These are phyloP conservation scores for Melanotaenia pygmaea DNA, from an alignment of 2,797 vertebrate genomes.

Conservation along the genomic window DNA sequence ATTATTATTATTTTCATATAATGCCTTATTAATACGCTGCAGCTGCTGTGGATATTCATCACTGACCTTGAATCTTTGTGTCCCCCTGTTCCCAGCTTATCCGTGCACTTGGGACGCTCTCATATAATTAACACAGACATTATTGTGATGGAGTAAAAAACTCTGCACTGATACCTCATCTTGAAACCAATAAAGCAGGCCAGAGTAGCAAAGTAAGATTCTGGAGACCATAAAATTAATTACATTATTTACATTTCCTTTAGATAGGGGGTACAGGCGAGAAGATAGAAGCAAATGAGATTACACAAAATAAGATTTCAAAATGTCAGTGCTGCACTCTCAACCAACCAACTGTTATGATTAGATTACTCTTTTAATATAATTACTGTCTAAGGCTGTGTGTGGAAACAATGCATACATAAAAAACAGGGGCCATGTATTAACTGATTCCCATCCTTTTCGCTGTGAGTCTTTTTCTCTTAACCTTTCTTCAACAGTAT, in stretches of 20 bases:
- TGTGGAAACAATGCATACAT: slow-evolving; percentile 85
- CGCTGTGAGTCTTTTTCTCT: slow-evolving; percentile 74
- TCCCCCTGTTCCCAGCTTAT: slow-evolving; percentile 79
- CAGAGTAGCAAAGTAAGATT: slow-evolving; percentile 72
- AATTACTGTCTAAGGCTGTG: slow-evolving; percentile 84
- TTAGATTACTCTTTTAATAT: slow-evolving; percentile 87
- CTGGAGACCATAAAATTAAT: slow-evolving; percentile 79
- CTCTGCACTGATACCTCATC: slow-evolving; percentile 69
- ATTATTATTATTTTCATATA: slow-evolving; percentile 76
- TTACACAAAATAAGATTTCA: slow-evolving; percentile 81
- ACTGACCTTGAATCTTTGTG: slow-evolving; percentile 82
- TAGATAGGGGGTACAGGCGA: slow-evolving; percentile 72
- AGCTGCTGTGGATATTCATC: slow-evolving; percentile 80
- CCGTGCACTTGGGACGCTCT: slow-evolving; percentile 79
- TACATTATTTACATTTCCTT: slow-evolving; percentile 82
- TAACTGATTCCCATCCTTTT: slow-evolving; percentile 77
- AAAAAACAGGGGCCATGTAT: slow-evolving; percentile 75
- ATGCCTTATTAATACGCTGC: slow-evolving; percentile 75
- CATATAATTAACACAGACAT: slow-evolving; percentile 81
- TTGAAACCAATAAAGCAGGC: slow-evolving; percentile 73
- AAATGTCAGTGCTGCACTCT: slow-evolving; percentile 79
- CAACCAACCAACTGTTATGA: slow-evolving; percentile 84
- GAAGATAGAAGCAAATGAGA: slow-evolving; percentile 80
- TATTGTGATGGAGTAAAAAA: slow-evolving; percentile 77
- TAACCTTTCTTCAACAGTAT: slow-evolving; percentile 86